phyloP scores from a whole-genome alignment of 23 tunicate genomes.

The Phallusia fumigata region DNA sequence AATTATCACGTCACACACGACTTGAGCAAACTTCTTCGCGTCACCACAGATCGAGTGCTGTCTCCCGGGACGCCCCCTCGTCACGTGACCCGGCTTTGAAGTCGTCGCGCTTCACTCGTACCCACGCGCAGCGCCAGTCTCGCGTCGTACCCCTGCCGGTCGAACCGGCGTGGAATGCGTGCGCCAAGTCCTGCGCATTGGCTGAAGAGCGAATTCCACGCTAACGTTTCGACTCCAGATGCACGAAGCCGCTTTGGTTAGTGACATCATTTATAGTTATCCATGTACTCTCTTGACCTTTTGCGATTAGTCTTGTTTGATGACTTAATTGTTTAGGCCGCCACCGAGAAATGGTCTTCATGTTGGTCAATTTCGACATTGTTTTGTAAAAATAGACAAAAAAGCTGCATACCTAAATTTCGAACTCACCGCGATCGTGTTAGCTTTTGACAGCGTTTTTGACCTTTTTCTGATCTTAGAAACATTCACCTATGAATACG shows the following conservation, averaged over 20 bases:
- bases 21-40: not conserved
- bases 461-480: too few relatives aligned
- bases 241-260: not conserved
- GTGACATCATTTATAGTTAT: not conserved
- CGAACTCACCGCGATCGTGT: too few relatives aligned
- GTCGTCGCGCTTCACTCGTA: conserved; percentile 3
- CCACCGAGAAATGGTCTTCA: too few relatives aligned
- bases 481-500: too few relatives aligned
- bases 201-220: not conserved
- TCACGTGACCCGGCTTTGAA: not conserved
- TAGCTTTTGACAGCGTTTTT: too few relatives aligned
- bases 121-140: not conserved
- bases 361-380: too few relatives aligned
- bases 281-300: not conserved
- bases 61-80: not conserved
- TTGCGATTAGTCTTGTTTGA: not conserved
- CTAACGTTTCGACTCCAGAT: not conserved
- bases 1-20: not conserved
- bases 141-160: not conserved
- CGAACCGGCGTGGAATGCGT: not conserved
- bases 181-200: not conserved
- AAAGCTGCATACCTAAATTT: too few relatives aligned
- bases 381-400: too few relatives aligned
- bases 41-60: not conserved
- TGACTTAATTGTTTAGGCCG: too few relatives aligned